phyloP scores from a whole-genome alignment of 2,888 invertebrate genomes.

The Lepidochrysops patricia region DNA sequence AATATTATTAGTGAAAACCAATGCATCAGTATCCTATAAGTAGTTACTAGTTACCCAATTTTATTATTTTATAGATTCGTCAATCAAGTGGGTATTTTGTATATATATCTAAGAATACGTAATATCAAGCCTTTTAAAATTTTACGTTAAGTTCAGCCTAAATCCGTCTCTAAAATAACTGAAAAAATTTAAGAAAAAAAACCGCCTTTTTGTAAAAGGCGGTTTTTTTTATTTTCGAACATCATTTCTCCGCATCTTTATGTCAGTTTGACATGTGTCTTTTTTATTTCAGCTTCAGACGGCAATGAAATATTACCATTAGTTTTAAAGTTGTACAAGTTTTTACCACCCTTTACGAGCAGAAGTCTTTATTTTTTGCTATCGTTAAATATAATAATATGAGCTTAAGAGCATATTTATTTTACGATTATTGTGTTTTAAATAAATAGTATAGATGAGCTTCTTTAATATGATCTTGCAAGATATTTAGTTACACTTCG shows the following conservation, averaged over 20 bases:
- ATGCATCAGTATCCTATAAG: too few species aligned
- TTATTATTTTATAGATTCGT: too few species aligned
- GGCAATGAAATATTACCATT: conserved; percentile 11
- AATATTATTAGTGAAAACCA: too few species aligned
- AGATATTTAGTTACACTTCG: not conserved
- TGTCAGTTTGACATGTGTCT: conserved; percentile 19
- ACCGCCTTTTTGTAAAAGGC: not conserved
- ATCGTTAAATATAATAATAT: not conserved
- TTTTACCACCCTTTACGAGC: conserved; percentile 7
- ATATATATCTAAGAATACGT: too few species aligned
- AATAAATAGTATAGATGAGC: not conserved
- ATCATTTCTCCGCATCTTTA: conserved; percentile 23
- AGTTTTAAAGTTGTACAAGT: conserved; percentile 13
- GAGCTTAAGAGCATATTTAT: conserved; percentile 7
- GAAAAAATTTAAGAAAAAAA: not conserved
- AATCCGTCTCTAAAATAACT: not conserved
- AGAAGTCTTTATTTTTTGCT: not conserved
- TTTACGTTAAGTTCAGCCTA: not conserved
- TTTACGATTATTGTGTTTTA: not conserved
- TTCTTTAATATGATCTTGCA: not conserved
- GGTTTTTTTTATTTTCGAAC: conserved; percentile 20
- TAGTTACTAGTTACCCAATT: too few species aligned
- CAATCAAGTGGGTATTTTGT: not conserved
- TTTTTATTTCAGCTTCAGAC: conserved; percentile 8
- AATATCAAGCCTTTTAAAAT: too few species aligned